These are phyloP conservation scores for Phylloscopus trochiloides DNA, from an alignment of 2,113 vertebrate genomes.

Conservation along the genomic window DNA sequence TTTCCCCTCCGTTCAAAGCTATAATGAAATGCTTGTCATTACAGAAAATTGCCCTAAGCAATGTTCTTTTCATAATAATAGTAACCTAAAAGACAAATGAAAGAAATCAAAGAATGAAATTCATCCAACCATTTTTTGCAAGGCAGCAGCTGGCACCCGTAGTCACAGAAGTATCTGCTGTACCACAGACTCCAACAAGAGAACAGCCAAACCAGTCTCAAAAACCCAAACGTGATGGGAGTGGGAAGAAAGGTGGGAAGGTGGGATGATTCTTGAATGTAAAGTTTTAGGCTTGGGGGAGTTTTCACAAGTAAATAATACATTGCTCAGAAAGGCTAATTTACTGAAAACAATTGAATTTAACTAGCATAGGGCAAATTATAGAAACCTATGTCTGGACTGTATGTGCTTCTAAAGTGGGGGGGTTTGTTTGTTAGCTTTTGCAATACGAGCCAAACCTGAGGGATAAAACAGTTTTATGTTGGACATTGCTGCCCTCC, in stretches of 20 bases:
- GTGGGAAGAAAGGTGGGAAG: not conserved
- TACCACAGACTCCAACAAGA: not conserved
- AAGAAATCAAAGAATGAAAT: not conserved
- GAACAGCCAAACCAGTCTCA: not conserved
- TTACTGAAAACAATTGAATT: conserved; percentile 16
- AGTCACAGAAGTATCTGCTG: not conserved
- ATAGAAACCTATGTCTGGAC: conserved; percentile 41
- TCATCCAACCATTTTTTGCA: not conserved
- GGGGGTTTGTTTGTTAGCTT: not conserved
- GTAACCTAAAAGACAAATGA: not conserved
- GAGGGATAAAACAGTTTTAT: not conserved
- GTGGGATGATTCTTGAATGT: not conserved
- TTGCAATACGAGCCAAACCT: not conserved
- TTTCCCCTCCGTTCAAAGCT: not conserved
- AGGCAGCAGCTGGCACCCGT: not conserved
- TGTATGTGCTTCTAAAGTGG: not conserved
- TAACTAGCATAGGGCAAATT: not conserved
- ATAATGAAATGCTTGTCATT: not conserved
- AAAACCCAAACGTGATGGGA: fast-evolving
- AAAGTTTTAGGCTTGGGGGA: not conserved
- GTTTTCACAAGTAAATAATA: conserved; percentile 4
- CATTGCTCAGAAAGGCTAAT: not conserved
- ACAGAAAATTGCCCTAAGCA: not conserved
- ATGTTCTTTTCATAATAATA: not conserved
- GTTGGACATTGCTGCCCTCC: conserved; percentile 70